Conservation (phyloP, 92 coral and sea anemone species). For the Zoanthus solanderi region DNA sequence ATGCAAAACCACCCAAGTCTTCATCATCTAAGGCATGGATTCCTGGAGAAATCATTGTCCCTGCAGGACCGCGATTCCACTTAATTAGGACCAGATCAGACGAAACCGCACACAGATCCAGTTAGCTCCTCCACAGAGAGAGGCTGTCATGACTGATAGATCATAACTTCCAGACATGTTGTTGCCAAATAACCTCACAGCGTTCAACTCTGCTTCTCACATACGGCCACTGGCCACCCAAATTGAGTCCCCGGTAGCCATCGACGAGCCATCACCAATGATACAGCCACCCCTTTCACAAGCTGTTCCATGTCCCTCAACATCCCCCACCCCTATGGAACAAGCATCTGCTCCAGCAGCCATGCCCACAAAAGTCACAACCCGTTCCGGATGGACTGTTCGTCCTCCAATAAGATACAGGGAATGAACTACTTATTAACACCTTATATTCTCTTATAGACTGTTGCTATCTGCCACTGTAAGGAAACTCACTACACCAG, state of each 20-base stretch:
- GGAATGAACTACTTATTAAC: slow-evolving; percentile 9
- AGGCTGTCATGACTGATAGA: neutral
- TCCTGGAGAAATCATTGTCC: slow-evolving; percentile 38
- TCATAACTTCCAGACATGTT: slow-evolving; percentile 28
- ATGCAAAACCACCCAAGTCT: slow-evolving; percentile 17
- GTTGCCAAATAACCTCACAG: slow-evolving; percentile 3
- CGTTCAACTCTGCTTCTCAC: neutral
- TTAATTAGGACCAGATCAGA: slow-evolving; percentile 36
- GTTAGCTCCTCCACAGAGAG: slow-evolving; percentile 18
- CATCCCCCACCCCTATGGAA: neutral
- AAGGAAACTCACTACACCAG: slow-evolving; percentile 14
- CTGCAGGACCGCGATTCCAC: slow-evolving; percentile 58
- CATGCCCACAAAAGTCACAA: neutral
- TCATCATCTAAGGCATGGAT: slow-evolving; percentile 65
- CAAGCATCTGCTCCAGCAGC: neutral
- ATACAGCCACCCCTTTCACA: neutral
- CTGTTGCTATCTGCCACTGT: slow-evolving; percentile 2
- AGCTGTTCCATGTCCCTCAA: neutral
- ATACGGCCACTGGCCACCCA: neutral
- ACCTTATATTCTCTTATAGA: neutral
- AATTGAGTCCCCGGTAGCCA: neutral
- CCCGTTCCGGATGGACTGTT: slow-evolving; percentile 10
- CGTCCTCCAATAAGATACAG: neutral
- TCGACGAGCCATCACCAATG: neutral
- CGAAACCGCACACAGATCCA: slow-evolving; percentile 52